Evolutionary conservation across 37 sponge, comb jelly and placozoan species (phyloP).

Genomic region (Halisarca cf. caerulea): DNA sequence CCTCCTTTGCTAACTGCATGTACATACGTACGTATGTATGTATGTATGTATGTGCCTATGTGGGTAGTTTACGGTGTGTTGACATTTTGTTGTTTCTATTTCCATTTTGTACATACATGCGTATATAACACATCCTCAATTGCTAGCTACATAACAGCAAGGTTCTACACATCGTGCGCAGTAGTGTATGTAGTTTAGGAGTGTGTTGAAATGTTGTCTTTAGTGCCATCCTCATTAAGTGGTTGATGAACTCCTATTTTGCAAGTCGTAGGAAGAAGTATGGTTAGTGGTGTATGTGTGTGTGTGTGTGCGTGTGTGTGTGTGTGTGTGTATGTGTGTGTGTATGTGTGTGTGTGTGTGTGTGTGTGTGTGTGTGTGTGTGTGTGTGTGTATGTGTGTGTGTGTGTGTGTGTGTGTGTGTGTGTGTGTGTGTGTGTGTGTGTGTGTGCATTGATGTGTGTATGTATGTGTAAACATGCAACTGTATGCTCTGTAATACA

Average conservation of each 20-base stretch:
- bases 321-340: neutral
- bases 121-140: too few relatives aligned
- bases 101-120: too few relatives aligned
- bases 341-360: neutral
- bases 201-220: neutral
- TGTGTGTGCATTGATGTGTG: neutral
- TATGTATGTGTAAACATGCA: neutral
- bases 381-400: neutral
- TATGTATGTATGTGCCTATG: too few relatives aligned
- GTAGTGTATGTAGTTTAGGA: neutral
- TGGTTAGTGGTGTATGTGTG: slow-evolving; percentile 1
- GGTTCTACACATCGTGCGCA: too few relatives aligned
- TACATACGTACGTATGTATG: too few relatives aligned
- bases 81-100: too few relatives aligned
- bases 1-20: too few relatives aligned
- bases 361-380: slow-evolving; percentile 13
- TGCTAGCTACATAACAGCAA: too few relatives aligned
- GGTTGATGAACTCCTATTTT: slow-evolving; percentile 21
- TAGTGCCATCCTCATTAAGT: slow-evolving; percentile 17
- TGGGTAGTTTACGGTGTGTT: too few relatives aligned
- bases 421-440: slow-evolving; percentile 10
- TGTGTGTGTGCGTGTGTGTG: neutral
- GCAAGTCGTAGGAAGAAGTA: neutral
- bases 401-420: slow-evolving; percentile 22
- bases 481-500: neutral